These are phyloP conservation scores for Cheilosia scutellata DNA, from an alignment of 2,888 invertebrate genomes.

Conservation along the genomic window DNA sequence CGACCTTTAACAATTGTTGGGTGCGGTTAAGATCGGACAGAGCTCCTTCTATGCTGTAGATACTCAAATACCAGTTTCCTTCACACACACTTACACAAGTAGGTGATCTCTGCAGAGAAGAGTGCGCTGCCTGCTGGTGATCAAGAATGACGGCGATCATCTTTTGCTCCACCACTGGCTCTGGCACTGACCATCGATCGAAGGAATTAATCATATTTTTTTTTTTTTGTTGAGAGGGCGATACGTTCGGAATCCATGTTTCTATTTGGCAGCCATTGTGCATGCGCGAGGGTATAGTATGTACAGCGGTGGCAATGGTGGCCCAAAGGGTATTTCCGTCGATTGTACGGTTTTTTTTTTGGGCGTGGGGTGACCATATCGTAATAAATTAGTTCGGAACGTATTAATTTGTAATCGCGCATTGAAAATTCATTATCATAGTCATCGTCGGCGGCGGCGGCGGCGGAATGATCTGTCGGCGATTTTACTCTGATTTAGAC, in stretches of 20 bases:
- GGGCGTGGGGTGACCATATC: conserved; percentile 54
- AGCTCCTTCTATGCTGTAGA: background rate
- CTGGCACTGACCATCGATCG: conserved; percentile 50
- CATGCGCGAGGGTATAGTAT: background rate
- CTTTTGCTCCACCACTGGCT: conserved; percentile 6
- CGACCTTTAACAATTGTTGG: conserved; percentile 63
- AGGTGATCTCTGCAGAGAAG: background rate
- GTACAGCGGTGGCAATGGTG: conserved; percentile 11
- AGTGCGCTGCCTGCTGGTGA: conserved; percentile 3
- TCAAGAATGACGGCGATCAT: conserved; percentile 65
- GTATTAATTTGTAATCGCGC: conserved; percentile 57
- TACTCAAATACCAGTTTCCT: conserved; percentile 33
- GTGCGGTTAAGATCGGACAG: conserved; percentile 45
- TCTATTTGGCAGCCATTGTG: conserved; percentile 41
- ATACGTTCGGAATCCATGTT: conserved; percentile 38
- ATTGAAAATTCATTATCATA: conserved; percentile 34
- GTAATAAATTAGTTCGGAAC: conserved; percentile 54
- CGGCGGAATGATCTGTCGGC: conserved; percentile 21
- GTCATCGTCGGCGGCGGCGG: conserved; percentile 1
- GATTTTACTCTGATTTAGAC: conserved; percentile 13
- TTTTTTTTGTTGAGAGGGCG: conserved; percentile 33
- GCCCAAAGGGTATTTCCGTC: conserved; percentile 50
- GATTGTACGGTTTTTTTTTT: conserved; percentile 12
- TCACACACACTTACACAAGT: background rate
- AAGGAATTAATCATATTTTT: conserved; percentile 51